Evolutionary conservation across 2,797 vertebrate genomes (phyloP), one percentile per base, ranked within the genome.

Genomic region (Cyprinella venusta): DNA sequence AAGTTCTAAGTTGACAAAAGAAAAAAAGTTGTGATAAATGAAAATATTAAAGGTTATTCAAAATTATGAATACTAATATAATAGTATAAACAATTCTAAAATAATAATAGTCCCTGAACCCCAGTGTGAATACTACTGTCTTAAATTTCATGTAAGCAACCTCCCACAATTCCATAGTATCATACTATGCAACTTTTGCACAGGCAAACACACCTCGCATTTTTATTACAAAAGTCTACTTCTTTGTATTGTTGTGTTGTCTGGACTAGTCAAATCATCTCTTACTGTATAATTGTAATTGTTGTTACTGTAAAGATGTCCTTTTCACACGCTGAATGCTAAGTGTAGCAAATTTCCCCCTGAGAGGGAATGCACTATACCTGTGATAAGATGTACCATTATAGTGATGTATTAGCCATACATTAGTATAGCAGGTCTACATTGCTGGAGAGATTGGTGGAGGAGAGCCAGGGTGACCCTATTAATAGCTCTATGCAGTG

Each of bases 401-500:
- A 86, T 70, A 80, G 77, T 78, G 88, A 83, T 84, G 87, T 87
- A 87, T 90, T 79, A 87, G 80, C 70, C 70, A 84, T 77, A 84
- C 81, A 84, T 89, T 90, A 88, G 90, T 88, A 88, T 70, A 54
- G 38, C 68, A 40, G 80, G 84, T 88, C 84, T 88, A 83, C 84
- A 74, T 15, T 13, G 70, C 69, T 76, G 80, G 85, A 83, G 78
- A 80, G 87, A 88, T 63, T 45, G 45, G 69, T 80, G 86, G n/a
- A 86, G 84, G 85, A 84, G 84, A 33, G 86, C 59, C 45, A 65
- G 64, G 82, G 86, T 82, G 90, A 84, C 90, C 89, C 89, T 94
- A 92, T 93, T 91, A 92, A 93, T 92, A 92, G 87, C 85, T 65
- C 81, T 71, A 74, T 84, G 83, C 87, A 42, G 89, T 84, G 88